Base-by-base conservation (phyloP, 2,888 invertebrate species). In the Reticulitermes lucifugus region DNA sequence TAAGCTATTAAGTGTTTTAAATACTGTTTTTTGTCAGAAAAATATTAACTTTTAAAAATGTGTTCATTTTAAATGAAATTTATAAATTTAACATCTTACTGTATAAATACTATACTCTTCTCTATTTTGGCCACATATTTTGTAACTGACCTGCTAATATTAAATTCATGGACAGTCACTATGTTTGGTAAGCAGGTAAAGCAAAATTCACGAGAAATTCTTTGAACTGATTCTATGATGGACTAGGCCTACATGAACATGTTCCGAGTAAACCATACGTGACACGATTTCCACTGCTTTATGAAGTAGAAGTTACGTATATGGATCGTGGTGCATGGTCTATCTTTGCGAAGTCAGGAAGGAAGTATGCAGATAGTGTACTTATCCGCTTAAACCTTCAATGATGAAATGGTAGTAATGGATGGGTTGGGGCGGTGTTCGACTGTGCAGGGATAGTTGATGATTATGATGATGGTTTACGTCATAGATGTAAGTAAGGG, bases 371-470 rank as follows among this genome's bases (percentile, higher is more conserved):
- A 59, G 29, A 43, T 43, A 41, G n/a, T 43, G 12, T n/a, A 81
- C 65, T 81, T 65, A 43, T 43, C 25, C 79, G 46, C 70, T 81
- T 81, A 81, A 81, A 81, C 65, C 81, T 60, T 59, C 46, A 81
- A 81, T 70, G 70, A 81, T 81, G 81, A 65, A 43, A n/a, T 65
- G 70, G 14, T 46, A 22, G n/a, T 60, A 70, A 65, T 65, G 25
- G 60, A 60, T n/a, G 77, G 46, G 25, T n/a, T 70, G 35, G 65
- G 65, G 65, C 29, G 55, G 60, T 60, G 35, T 29, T 41, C 29
- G 9, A 41, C 35, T 73, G 60, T 80, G 80, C 21, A 59, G 80
- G 81, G 65, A 77, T 46, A 65, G 65, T 65, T 43, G 65, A 81
- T 81, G 81, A 70, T 81, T 60, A 65, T 81, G 81, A 70, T 70